phyloP scores from a whole-genome alignment of 2,888 invertebrate genomes.

The Embidobia sp. region DNA sequence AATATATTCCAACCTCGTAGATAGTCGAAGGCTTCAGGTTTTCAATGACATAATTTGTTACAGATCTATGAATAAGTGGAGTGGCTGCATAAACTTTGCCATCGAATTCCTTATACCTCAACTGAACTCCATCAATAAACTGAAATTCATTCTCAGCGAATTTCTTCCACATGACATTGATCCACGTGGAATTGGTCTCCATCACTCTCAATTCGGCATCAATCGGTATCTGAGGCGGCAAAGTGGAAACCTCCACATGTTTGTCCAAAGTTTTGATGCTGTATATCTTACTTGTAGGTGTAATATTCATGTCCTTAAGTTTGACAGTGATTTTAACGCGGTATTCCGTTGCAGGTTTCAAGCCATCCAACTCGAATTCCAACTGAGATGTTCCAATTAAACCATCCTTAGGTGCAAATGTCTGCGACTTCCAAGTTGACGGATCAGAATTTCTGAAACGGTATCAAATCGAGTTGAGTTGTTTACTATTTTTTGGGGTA shows the following conservation, averaged over 20 bases:
- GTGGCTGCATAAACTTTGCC: constrained; percentile 93
- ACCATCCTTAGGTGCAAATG: constrained; percentile 93
- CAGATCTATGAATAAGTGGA: constrained; percentile 90
- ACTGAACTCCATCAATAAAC: constrained; percentile 93
- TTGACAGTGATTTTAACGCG: constrained; percentile 91
- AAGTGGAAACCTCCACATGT: constrained; percentile 82
- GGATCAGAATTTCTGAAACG: constrained; percentile 87
- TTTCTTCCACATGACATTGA: constrained; percentile 91
- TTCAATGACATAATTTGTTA: constrained; percentile 89
- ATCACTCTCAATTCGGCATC: constrained; percentile 89
- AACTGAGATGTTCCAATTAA: constrained; percentile 92
- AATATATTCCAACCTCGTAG: constrained; percentile 92
- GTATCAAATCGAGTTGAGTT: no score
- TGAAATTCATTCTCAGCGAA: constrained; percentile 90
- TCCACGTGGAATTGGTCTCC: constrained; percentile 90
- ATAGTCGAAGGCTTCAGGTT: constrained; percentile 89
- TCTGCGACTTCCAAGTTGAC: constrained; percentile 90
- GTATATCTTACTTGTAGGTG: constrained; percentile 89
- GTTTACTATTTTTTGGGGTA: no score
- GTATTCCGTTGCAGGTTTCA: constrained; percentile 91
- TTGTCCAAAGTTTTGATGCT: constrained; percentile 87
- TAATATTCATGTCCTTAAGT: constrained; percentile 89
- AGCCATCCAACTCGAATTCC: constrained; percentile 90
- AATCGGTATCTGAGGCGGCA: constrained; percentile 85
- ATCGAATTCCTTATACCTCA: constrained; percentile 91